Evolutionary conservation across 2,888 invertebrate species (phyloP).

Genomic region (Parnassius smintheus): DNA sequence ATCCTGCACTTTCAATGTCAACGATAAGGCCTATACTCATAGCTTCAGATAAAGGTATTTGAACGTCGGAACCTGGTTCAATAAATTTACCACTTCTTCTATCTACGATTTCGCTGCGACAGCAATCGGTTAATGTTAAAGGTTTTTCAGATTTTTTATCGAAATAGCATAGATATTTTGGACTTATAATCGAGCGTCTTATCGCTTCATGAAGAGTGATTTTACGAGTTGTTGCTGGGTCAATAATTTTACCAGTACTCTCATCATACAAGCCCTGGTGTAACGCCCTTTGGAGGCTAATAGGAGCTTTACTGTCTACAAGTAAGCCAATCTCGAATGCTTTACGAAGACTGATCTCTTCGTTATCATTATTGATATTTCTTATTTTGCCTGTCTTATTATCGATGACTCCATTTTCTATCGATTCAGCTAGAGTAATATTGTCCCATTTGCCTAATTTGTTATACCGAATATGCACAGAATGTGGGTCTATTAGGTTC

Average conservation of each 20-base stretch:
- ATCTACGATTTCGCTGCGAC: constrained; percentile 90
- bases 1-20: constrained; percentile 92
- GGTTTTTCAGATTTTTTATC: constrained; percentile 87
- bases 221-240: constrained; percentile 88
- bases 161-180: constrained; percentile 90
- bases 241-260: constrained; percentile 89
- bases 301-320: constrained; percentile 89
- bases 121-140: constrained; percentile 88
- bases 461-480: constrained; percentile 90
- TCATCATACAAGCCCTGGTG: constrained; percentile 93
- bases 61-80: constrained; percentile 84
- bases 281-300: constrained; percentile 91
- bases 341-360: constrained; percentile 86
- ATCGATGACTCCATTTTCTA: constrained; percentile 87
- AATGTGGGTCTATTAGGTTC: constrained; percentile 91
- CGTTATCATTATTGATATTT: constrained; percentile 84
- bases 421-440: constrained; percentile 89
- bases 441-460: constrained; percentile 88
- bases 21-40: constrained; percentile 89
- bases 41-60: constrained; percentile 87
- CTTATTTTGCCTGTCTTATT: constrained; percentile 86
- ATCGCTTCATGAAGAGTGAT: constrained; percentile 93
- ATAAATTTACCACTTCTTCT: constrained; percentile 89
- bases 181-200: constrained; percentile 89
- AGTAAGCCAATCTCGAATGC: constrained; percentile 90